Conservation (phyloP, 2,888 invertebrate genomes). For the Synanthedon formicaeformis region DNA sequence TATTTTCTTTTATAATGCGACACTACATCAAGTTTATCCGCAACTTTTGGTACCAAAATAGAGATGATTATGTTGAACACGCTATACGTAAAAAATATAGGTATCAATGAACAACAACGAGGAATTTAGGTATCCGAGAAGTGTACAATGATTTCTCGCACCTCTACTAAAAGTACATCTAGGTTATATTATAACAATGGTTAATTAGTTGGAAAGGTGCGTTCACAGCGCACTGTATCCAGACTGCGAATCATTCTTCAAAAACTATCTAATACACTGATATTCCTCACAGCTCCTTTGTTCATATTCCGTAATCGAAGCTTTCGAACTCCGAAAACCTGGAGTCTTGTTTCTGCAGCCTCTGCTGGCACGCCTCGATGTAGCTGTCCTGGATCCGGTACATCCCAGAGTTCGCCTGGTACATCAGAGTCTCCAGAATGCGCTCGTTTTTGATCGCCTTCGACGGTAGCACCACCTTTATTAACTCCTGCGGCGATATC, state of each 20-base stretch:
- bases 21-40: constrained; percentile 22
- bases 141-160: constrained; percentile 66
- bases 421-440: constrained; percentile 92
- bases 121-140: constrained; percentile 60
- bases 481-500: constrained; percentile 92
- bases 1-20: constrained; percentile 14
- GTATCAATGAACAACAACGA: constrained; percentile 69
- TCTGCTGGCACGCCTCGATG: constrained; percentile 87
- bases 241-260: constrained; percentile 41
- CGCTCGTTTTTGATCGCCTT: constrained; percentile 93
- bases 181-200: constrained; percentile 59
- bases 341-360: constrained; percentile 89
- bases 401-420: constrained; percentile 93
- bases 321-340: constrained; percentile 85
- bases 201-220: constrained; percentile 9
- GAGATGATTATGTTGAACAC: constrained; percentile 64
- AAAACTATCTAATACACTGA: constrained; percentile 66
- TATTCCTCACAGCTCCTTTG: constrained; percentile 59
- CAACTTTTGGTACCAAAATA: constrained; percentile 61
- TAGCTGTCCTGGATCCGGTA: constrained; percentile 91
- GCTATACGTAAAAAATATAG: constrained; percentile 68
- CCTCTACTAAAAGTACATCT: constrained; percentile 61
- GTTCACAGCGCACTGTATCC: background rate
- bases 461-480: constrained; percentile 91
- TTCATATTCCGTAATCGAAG: constrained; percentile 80